Evolutionary conservation across 2,113 vertebrate genomes (phyloP).

Genomic region (Chloropsis cyanopogon): DNA sequence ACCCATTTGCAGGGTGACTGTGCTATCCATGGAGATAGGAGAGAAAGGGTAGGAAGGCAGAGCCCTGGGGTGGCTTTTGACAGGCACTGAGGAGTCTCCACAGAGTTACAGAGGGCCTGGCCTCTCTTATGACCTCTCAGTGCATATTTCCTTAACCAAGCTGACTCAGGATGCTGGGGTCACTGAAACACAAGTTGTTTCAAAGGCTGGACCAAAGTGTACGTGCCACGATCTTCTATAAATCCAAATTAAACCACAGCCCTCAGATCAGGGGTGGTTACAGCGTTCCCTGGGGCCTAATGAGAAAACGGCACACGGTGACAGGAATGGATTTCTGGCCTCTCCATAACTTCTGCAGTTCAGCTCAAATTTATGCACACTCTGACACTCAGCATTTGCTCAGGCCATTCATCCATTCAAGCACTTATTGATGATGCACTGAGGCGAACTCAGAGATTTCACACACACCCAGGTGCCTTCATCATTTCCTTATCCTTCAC

Average conservation of each 20-base stretch:
- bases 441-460: neutral
- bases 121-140: slow-evolving; percentile 13
- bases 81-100: neutral
- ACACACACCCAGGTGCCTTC: neutral
- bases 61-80: neutral
- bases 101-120: neutral
- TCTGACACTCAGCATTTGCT: neutral
- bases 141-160: slow-evolving; percentile 15
- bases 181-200: neutral
- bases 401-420: neutral
- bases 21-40: neutral
- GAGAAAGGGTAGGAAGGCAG: neutral
- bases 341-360: neutral
- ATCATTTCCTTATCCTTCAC: neutral
- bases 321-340: neutral
- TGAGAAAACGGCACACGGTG: neutral
- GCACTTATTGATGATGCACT: neutral
- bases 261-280: neutral
- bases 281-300: neutral
- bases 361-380: neutral
- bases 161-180: slow-evolving; percentile 31
- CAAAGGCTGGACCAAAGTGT: neutral
- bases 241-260: neutral
- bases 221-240: neutral
- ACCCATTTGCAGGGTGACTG: neutral